Base-by-base conservation (phyloP, 2,113 vertebrate genomes). In the Thinocorus orbignyianus region DNA sequence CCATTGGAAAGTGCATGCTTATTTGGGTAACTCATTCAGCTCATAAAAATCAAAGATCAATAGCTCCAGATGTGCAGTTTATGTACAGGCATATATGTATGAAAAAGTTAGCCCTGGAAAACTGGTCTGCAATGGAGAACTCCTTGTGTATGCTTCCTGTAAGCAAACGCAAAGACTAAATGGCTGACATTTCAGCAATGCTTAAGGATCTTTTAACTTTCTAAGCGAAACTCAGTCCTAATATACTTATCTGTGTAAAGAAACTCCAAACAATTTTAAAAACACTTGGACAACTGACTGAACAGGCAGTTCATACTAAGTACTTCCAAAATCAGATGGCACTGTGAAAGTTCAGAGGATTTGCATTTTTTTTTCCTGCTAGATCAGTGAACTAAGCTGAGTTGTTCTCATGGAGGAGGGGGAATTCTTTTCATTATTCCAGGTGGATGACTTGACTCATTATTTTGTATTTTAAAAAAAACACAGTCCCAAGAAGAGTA, bases 21-120 rank as follows among this genome's bases (percentile, higher is more conserved):
- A 49, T 88, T 89, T 81, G 74, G 30, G 28, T 28, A 70, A 64
- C 24, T 86, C 18, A 7, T 77, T 79, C 54, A 76, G 54, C 26
- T 74, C 35, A 54, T 22, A 69, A 81, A 94, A 94, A 81, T 58
- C 77, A 87, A 84, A 65, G 41, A 61, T 57, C 52, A 79, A 44
- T 54, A 69, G 17, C 42, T 91, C 81, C 84, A 97, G 69, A 92
- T 91, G 70, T 94, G 44, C 33, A 91, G 44, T 31, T 91, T 58
- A 68, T 25, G 28, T 61, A 84, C 13, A 86, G 13, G 7, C 23
- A 51, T 46, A 57, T 73, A 77, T 83, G 6, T n/a, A 78, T 49
- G 16, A 49, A 86, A 77, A 90, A 42, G 13, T 46, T 54, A 86
- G 39, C 2, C 10, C 42, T 79, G 44, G 35, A 88, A 88, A 88